These are phyloP conservation scores for Peucedramus taeniatus DNA, from an alignment of 2,113 vertebrate species.

Conservation along the genomic window DNA sequence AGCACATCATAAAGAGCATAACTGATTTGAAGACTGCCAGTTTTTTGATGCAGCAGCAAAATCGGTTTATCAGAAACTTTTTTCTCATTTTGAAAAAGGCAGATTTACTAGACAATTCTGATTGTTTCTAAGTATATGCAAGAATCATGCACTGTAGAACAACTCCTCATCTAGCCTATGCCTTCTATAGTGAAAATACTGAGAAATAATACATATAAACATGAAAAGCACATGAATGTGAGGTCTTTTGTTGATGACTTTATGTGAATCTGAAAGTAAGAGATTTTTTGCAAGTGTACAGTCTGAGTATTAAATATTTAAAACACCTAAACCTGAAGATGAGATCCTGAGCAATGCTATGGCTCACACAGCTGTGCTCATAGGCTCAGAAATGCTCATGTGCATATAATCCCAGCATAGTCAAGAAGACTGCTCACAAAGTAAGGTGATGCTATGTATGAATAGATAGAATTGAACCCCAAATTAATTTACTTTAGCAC, in stretches of 20 bases:
- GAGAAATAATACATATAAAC: neutral
- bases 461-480: neutral
- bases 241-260: neutral
- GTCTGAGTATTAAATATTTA: neutral
- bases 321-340: neutral
- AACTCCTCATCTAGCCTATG: neutral
- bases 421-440: neutral
- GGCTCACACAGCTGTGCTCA: neutral
- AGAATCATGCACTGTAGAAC: neutral
- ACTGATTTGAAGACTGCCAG: neutral
- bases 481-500: neutral
- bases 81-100: neutral
- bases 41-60: neutral
- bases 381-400: neutral
- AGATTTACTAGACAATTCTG: neutral
- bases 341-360: fast-evolving
- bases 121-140: neutral
- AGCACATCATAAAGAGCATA: neutral
- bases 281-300: neutral
- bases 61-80: neutral
- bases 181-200: neutral
- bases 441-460: neutral
- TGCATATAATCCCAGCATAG: neutral
- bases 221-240: neutral
- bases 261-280: neutral